Percentiles rank a stretch among this genome's conserved stretches.
phyloP scores from a whole-genome alignment of 1,140 invertebrate genomes.

The Aphelenchoides besseyi region DNA sequence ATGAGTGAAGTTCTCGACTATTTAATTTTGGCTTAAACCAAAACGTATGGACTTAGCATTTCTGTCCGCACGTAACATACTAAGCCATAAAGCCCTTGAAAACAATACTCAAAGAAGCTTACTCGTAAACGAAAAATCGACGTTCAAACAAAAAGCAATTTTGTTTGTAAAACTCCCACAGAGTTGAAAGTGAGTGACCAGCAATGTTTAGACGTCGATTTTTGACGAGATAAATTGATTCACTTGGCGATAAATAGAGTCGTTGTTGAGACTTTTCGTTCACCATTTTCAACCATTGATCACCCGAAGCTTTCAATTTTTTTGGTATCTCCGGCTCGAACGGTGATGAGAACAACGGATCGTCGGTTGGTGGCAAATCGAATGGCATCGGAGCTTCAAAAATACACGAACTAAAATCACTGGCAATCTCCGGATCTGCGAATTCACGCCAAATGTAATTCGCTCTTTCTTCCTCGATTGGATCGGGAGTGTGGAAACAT shows the following conservation, averaged over 20 bases:
- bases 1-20: background rate
- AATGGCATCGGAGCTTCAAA: background rate
- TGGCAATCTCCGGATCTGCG: background rate
- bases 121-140: constrained; percentile 4
- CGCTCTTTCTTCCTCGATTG: background rate
- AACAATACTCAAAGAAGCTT: background rate
- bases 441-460: background rate
- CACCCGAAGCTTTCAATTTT: background rate
- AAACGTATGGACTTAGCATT: background rate
- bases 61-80: background rate
- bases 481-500: background rate
- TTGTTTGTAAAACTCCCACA: background rate
- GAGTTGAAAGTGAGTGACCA: background rate
- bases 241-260: background rate
- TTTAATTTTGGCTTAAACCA: background rate
- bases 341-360: too few species aligned
- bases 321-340: background rate
- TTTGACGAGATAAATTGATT: background rate
- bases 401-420: background rate
- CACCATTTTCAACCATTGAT: background rate
- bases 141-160: background rate
- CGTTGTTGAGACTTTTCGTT: background rate
- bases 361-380: background rate
- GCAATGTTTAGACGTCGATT: background rate
- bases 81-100: background rate